These are phyloP conservation scores for Drosophila affinis DNA, from an alignment of 2,888 invertebrate species.

Conservation along the genomic window DNA sequence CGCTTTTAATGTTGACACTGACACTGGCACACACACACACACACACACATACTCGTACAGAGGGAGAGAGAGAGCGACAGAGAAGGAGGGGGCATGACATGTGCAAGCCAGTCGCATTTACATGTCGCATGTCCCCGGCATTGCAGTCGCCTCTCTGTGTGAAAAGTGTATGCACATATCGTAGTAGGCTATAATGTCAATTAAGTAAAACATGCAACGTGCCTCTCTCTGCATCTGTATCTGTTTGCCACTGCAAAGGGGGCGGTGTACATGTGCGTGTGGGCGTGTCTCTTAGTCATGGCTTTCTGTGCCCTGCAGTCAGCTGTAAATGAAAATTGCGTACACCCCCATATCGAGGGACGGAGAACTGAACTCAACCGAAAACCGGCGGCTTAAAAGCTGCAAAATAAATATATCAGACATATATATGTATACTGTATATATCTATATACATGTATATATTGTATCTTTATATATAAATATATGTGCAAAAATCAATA, in stretches of 20 bases:
- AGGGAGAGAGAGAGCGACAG: neutral
- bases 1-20: constrained; percentile 83
- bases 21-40: constrained; percentile 76
- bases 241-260: constrained; percentile 6
- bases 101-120: constrained; percentile 75
- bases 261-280: constrained; percentile 17
- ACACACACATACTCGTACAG: neutral
- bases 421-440: neutral
- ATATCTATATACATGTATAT: neutral
- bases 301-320: constrained; percentile 68
- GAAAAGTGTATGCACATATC: constrained; percentile 73
- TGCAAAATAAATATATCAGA: constrained; percentile 50
- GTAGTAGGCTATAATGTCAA: constrained; percentile 81
- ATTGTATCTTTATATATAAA: neutral
- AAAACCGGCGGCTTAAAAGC: constrained; percentile 76
- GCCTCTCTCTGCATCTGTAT: constrained; percentile 18
- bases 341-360: constrained; percentile 58
- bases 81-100: constrained; percentile 55
- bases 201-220: constrained; percentile 58
- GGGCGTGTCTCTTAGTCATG: constrained; percentile 49
- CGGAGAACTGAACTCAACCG: constrained; percentile 49
- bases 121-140: constrained; percentile 58
- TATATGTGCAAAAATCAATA: constrained; percentile 76
- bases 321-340: constrained; percentile 73
- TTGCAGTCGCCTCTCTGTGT: neutral